A percentile compares a stretch with the other conserved stretches of the same genome.
Conservation (phyloP, 2,113 vertebrate species). For the Grantiella picta region DNA sequence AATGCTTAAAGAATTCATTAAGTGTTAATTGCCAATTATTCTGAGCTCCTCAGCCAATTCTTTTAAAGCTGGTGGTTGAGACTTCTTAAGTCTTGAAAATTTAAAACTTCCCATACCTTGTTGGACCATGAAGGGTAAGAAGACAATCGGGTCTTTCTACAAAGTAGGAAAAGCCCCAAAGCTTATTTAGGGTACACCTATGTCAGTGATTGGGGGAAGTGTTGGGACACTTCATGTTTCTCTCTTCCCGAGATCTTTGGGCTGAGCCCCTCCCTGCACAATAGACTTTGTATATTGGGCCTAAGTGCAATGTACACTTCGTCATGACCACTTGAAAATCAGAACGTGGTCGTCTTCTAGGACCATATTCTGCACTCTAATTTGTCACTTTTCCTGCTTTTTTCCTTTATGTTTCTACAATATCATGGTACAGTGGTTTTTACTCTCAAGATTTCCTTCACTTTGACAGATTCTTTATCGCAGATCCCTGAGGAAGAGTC, state of each 20-base stretch:
- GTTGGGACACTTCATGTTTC: neutral
- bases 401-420: neutral
- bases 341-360: accelerated
- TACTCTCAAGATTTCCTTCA: neutral
- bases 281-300: neutral
- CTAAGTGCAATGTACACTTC: accelerated
- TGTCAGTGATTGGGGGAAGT: neutral
- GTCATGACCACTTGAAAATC: neutral
- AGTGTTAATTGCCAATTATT: neutral
- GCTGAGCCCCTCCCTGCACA: neutral
- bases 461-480: neutral
- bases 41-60: neutral
- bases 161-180: accelerated
- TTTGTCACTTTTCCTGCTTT: neutral
- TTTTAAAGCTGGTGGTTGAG: neutral
- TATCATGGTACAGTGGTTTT: neutral
- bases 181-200: accelerated
- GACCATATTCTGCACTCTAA: neutral
- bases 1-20: neutral
- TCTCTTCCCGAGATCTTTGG: neutral
- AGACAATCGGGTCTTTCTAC: neutral
- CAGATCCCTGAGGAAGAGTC: neutral
- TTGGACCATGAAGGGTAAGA: neutral
- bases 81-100: neutral
- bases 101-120: neutral